Evolutionary conservation across 2,888 invertebrate genomes (phyloP), one percentile per base, ranked within the genome.

Genomic region (Actias luna): DNA sequence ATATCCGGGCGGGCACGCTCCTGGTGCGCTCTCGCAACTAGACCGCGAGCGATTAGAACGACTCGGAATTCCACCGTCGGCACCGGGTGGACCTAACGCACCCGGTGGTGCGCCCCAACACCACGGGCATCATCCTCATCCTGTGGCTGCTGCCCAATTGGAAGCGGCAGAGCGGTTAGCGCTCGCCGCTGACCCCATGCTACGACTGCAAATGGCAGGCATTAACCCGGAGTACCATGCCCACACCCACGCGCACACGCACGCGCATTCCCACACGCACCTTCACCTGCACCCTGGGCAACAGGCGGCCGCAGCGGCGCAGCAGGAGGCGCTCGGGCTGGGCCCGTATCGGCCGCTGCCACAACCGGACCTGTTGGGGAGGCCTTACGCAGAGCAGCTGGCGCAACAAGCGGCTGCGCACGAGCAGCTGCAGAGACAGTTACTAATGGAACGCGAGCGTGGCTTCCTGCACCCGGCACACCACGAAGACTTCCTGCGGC

Each of bases 201-300:
- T 96, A 89, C 96, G 98, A 75, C 92, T 98, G 84, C 98, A 98
- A 94, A 97, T 98, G 97, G 97, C 97, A 76, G 97, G 97, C 84
- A 96, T 96, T 78, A 96, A 95, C 76, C 96, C 96, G 60, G 97
- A 97, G 93, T 97, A 97, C 93, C 98, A 98, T 92, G 97, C 97
- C 81, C 98, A 98, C 93, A 97, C 97, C 74, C 98, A 98, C 89
- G 97, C 97, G 77, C 97, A 97, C 93, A 97, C 97, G 73, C 97
- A 97, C 88, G 96, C 98, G 82, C 98, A 98, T 93, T 96, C 97
- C 78, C 97, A 97, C 93, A 95, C 96, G 74, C 97, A 97, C 93
- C 94, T 97, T 75, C 96, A 97, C 93, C 94, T 95, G 73, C 96
- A 94, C 85, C 96, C 96, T 79, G 96, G 96, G 69, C 95, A 95